These are phyloP conservation scores for Acheta domesticus DNA, from an alignment of 2,888 invertebrate species.

Conservation along the genomic window DNA sequence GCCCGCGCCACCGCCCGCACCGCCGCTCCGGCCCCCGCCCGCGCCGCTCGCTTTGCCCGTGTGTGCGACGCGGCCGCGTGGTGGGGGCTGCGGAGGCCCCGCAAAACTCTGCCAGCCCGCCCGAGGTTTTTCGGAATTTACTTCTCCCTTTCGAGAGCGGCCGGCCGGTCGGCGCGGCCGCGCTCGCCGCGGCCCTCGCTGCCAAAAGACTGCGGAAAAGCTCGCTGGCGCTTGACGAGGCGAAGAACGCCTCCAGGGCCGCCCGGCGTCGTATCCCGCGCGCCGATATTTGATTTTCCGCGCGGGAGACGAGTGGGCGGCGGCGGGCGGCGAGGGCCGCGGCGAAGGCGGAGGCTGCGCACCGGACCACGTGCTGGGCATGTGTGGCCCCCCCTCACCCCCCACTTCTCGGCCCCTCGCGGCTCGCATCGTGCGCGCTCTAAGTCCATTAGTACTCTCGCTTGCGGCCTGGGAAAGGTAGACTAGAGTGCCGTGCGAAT, in stretches of 20 bases:
- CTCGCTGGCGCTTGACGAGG: not conserved
- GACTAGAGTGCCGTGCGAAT: not conserved
- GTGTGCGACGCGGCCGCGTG: not conserved
- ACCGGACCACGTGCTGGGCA: not conserved
- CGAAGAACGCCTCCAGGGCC: not conserved
- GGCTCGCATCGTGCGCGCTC: not conserved
- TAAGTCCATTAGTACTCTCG: slow-evolving; percentile 18
- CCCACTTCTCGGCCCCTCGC: not conserved
- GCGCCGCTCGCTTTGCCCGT: too few relatives aligned
- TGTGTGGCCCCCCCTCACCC: not conserved
- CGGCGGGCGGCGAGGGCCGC: not conserved
- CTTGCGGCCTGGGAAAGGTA: slow-evolving; percentile 5
- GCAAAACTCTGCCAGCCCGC: not conserved
- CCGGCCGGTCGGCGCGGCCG: not conserved
- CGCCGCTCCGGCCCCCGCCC: too few relatives aligned
- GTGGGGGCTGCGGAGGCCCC: not conserved
- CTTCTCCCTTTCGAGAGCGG: slow-evolving; percentile 7
- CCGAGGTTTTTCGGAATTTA: not conserved
- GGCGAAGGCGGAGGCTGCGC: too few relatives aligned
- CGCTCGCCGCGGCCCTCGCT: not conserved
- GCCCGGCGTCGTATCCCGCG: too few relatives aligned
- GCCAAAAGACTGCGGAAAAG: not conserved
- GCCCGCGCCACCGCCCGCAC: too few relatives aligned
- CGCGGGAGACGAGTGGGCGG: not conserved
- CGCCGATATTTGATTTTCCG: not conserved